Evolutionary conservation across 1,140 invertebrate genomes (phyloP).

Genomic region (Popillia japonica): DNA sequence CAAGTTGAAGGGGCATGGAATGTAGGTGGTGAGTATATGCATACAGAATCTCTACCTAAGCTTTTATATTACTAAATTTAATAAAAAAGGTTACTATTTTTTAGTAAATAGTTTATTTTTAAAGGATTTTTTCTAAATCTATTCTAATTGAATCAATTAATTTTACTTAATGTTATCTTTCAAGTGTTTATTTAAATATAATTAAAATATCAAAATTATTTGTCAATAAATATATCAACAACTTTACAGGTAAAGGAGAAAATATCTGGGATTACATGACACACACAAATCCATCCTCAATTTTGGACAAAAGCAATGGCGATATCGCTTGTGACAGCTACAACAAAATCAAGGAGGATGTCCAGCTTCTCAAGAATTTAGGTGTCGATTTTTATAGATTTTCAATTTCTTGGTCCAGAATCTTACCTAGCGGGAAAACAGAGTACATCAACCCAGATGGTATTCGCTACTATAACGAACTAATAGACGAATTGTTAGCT

Average conservation of each 20-base stretch:
- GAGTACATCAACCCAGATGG: constrained; percentile 68
- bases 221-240: too few relatives aligned
- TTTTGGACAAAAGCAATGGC: constrained; percentile 63
- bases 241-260: constrained; percentile 59
- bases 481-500: constrained; percentile 67
- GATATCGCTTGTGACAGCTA: constrained; percentile 68
- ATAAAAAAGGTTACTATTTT: too few relatives aligned
- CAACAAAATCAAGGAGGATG: constrained; percentile 66
- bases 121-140: too few relatives aligned
- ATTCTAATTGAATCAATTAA: too few relatives aligned
- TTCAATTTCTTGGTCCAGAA: constrained; percentile 69
- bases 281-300: constrained; percentile 63
- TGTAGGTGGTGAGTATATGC: too few relatives aligned
- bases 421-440: constrained; percentile 52
- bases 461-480: constrained; percentile 69
- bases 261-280: constrained; percentile 68
- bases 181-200: too few relatives aligned
- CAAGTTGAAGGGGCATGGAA: too few relatives aligned
- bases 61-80: too few relatives aligned
- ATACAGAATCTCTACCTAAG: too few relatives aligned
- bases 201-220: too few relatives aligned
- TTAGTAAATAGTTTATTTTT: too few relatives aligned
- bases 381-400: constrained; percentile 65
- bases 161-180: too few relatives aligned
- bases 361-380: constrained; percentile 62